phyloP scores from a whole-genome alignment of 1,140 invertebrate species.

The Drosophila takahashii region DNA sequence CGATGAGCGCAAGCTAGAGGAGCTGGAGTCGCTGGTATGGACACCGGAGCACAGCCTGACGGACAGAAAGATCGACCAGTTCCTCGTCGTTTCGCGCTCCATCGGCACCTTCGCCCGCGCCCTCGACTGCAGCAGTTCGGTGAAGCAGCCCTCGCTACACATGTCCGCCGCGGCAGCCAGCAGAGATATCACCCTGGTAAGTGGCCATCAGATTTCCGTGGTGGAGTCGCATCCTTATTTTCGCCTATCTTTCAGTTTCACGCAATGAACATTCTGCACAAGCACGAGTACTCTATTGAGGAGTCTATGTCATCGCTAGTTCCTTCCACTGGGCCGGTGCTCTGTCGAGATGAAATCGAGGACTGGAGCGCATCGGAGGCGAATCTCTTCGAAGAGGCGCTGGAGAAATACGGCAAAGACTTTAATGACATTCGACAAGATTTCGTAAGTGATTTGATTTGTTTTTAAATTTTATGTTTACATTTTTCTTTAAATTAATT shows the following conservation, averaged over 20 bases:
- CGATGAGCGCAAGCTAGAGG: constrained; percentile 91
- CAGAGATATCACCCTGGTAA: constrained; percentile 97
- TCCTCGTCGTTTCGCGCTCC: constrained; percentile 98
- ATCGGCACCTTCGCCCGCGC: constrained; percentile 99
- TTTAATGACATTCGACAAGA: constrained; percentile 99
- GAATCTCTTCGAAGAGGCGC: constrained; percentile 99
- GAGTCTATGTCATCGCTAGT: constrained; percentile 97
- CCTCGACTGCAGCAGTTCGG: constrained; percentile 98
- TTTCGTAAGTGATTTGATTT: constrained; percentile 91
- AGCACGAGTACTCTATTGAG: constrained; percentile 96
- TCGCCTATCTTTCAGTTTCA: constrained; percentile 90
- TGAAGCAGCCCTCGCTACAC: constrained; percentile 98
- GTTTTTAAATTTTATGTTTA: neutral
- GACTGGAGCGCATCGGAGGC: constrained; percentile 99
- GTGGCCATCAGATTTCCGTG: constrained; percentile 40
- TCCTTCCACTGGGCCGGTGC: constrained; percentile 96
- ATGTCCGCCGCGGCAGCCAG: constrained; percentile 99
- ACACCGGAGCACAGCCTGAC: constrained; percentile 95
- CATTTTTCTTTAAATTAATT: no score
- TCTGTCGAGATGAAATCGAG: constrained; percentile 99
- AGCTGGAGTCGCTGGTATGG: constrained; percentile 97
- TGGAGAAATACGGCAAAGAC: constrained; percentile 99
- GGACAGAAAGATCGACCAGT: constrained; percentile 99
- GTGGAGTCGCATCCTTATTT: neutral
- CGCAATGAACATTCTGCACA: constrained; percentile 99